These are phyloP conservation scores for Ariolimax columbianus DNA, from an alignment of 2,888 invertebrate species.

Conservation along the genomic window DNA sequence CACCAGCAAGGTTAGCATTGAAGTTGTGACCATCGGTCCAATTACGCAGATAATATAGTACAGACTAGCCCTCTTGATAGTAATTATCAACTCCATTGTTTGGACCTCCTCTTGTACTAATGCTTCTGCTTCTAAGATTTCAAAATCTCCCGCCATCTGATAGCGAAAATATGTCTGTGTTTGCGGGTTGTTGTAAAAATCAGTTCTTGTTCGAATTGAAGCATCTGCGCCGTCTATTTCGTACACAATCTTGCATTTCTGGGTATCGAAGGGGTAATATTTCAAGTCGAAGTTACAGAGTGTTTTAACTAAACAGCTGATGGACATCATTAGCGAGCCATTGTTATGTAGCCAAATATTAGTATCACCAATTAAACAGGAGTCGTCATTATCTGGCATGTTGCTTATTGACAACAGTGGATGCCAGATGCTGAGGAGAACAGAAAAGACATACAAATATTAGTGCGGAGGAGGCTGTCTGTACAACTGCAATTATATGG, in stretches of 20 bases:
- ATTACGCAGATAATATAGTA: not conserved
- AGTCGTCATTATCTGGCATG: not conserved
- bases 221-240: not conserved
- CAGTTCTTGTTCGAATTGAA: not conserved
- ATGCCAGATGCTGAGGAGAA: not conserved
- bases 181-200: not conserved
- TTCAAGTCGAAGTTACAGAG: slow-evolving; percentile 37
- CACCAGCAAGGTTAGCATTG: slow-evolving; percentile 10
- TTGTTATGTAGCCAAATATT: not conserved
- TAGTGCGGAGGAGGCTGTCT: too few relatives aligned
- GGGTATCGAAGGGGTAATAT: slow-evolving; percentile 36
- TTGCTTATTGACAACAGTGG: not conserved
- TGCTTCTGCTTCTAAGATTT: not conserved
- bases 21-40: not conserved
- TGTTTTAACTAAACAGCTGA: not conserved
- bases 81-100: not conserved
- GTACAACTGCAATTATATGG: too few relatives aligned
- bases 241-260: slow-evolving; percentile 21
- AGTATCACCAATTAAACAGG: not conserved
- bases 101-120: not conserved
- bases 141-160: not conserved
- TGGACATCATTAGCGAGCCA: not conserved
- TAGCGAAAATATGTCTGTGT: not conserved
- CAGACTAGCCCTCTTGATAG: not conserved
- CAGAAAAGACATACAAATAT: too few relatives aligned